Percentiles rank a stretch among this genome's conserved stretches.
Evolutionary conservation across 64 coral and sea anemone genomes (phyloP).

Genomic region (Porites australiensis): DNA sequence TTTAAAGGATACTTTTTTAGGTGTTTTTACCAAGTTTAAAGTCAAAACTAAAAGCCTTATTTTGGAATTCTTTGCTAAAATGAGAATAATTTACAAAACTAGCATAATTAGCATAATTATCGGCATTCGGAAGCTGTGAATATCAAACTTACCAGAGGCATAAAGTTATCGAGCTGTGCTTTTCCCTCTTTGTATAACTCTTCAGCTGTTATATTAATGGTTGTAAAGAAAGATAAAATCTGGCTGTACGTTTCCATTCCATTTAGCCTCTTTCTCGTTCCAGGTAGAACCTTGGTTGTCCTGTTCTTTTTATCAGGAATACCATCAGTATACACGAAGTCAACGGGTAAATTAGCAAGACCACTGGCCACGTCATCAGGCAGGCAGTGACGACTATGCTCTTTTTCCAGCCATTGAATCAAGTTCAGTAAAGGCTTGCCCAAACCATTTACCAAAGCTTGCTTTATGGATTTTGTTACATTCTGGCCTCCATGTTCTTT

Average conservation of each 20-base stretch:
- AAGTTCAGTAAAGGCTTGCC: constrained; percentile 49
- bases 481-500: constrained; percentile 6
- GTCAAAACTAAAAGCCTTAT: too few species aligned
- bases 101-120: too few species aligned
- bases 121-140: neutral
- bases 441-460: constrained; percentile 42
- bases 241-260: constrained; percentile 75
- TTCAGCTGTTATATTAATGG: constrained; percentile 76
- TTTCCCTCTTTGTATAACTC: constrained; percentile 63
- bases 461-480: constrained; percentile 11
- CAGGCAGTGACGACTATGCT: constrained; percentile 79
- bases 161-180: constrained; percentile 50
- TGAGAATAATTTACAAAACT: neutral
- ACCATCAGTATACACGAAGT: constrained; percentile 83
- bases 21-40: too few species aligned
- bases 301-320: constrained; percentile 61
- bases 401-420: constrained; percentile 39
- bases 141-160: constrained; percentile 65
- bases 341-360: constrained; percentile 82
- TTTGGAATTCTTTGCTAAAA: neutral
- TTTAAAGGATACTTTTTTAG: too few species aligned
- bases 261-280: constrained; percentile 11
- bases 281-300: constrained; percentile 72
- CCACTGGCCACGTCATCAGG: constrained; percentile 86
- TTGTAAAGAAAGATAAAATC: constrained; percentile 89